phyloP scores from a whole-genome alignment of 53 echinoderm and acorn worm species.

The Holothuria scabra region DNA sequence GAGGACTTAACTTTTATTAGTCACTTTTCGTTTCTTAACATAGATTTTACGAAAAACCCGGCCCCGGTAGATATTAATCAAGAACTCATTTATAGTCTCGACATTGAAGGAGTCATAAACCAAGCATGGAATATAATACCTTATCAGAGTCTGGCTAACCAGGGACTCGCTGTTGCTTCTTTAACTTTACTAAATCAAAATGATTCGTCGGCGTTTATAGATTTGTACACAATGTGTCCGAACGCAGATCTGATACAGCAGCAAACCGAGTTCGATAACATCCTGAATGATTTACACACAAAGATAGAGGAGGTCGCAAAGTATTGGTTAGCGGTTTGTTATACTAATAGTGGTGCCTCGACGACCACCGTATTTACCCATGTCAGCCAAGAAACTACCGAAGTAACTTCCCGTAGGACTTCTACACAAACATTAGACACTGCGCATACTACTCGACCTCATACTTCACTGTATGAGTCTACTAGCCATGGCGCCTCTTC shows the following conservation, averaged over 20 bases:
- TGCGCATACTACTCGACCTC: too few relatives aligned
- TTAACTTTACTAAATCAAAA: background rate
- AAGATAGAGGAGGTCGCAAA: conserved; percentile 5
- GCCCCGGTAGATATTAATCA: background rate
- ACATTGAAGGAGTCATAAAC: background rate
- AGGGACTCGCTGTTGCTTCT: background rate
- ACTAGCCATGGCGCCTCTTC: too few relatives aligned
- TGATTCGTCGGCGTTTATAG: too few relatives aligned
- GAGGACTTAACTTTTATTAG: background rate
- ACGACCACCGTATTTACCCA: too few relatives aligned
- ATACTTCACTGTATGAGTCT: too few relatives aligned
- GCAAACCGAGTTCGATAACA: background rate
- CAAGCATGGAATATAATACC: too few relatives aligned
- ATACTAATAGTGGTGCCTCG: too few relatives aligned
- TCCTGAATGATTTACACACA: background rate
- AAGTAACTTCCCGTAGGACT: too few relatives aligned
- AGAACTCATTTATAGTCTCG: background rate
- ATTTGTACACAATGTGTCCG: background rate
- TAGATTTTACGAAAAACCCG: background rate
- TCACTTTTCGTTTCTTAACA: background rate
- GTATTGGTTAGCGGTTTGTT: background rate
- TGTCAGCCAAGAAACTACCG: too few relatives aligned
- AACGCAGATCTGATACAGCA: background rate
- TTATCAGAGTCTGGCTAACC: too few relatives aligned
- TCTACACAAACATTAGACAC: too few relatives aligned